These are phyloP conservation scores for Himalopsyche japonica DNA, from an alignment of 2,888 invertebrate species.

Conservation along the genomic window DNA sequence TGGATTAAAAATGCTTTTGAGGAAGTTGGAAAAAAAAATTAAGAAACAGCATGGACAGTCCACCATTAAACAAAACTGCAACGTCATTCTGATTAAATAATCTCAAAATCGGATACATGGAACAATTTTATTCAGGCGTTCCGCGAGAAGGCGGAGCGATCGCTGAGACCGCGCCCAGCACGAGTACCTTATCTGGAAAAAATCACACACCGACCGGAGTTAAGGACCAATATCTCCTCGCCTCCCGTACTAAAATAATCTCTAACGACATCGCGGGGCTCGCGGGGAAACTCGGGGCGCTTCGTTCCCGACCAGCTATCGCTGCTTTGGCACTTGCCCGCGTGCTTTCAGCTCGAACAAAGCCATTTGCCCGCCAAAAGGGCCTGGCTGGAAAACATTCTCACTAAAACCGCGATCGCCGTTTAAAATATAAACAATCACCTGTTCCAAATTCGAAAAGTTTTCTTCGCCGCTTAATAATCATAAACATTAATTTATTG, in stretches of 20 bases:
- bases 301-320: conserved; percentile 41
- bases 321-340: conserved; percentile 41
- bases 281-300: conserved; percentile 46
- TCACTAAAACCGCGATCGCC: not conserved
- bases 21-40: not conserved
- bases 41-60: not conserved
- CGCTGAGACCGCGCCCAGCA: not conserved
- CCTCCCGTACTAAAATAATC: conserved; percentile 3
- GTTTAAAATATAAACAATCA: not conserved
- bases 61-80: not conserved
- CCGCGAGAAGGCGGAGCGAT: conserved; percentile 17
- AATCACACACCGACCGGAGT: not conserved
- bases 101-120: not conserved
- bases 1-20: too few relatives aligned
- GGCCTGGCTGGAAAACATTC: not conserved
- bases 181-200: conserved; percentile 29
- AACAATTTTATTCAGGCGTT: not conserved
- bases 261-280: conserved; percentile 22
- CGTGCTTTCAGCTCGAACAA: conserved; percentile 23
- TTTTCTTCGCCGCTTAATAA: not conserved
- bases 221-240: conserved; percentile 14
- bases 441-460: not conserved
- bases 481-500: not conserved
- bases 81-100: not conserved
- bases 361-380: conserved; percentile 11